A percentile compares a stretch with the other conserved stretches of the same genome.
These are phyloP conservation scores for Melolontha melolontha DNA, from an alignment of 2,888 invertebrate genomes.

Conservation along the genomic window DNA sequence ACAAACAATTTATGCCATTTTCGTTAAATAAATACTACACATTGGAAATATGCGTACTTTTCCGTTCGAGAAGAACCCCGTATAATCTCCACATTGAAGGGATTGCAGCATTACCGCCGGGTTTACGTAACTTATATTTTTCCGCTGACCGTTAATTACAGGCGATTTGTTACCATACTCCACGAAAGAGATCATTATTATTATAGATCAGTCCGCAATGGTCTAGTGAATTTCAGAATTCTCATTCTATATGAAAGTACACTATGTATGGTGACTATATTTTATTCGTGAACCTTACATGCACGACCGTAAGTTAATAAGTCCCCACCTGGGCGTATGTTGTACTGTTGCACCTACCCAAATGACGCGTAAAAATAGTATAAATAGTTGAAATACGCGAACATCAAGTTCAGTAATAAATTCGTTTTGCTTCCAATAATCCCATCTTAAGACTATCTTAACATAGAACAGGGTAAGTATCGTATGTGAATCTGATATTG, in stretches of 20 bases:
- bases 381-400: slow-evolving; percentile 37
- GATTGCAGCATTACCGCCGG: slow-evolving; percentile 14
- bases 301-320: slow-evolving; percentile 14
- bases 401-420: slow-evolving; percentile 41
- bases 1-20: too few relatives aligned
- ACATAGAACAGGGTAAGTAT: slow-evolving; percentile 9
- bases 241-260: slow-evolving; percentile 30
- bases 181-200: slow-evolving; percentile 23
- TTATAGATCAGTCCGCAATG: slow-evolving; percentile 36
- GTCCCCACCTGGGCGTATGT: slow-evolving; percentile 35
- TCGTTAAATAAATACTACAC: too few relatives aligned
- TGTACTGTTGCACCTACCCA: slow-evolving; percentile 23
- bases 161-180: slow-evolving; percentile 23
- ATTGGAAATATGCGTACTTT: too few relatives aligned
- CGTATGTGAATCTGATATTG: background rate
- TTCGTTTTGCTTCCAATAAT: slow-evolving; percentile 27
- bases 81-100: background rate
- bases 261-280: slow-evolving; percentile 1
- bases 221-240: slow-evolving; percentile 35
- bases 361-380: slow-evolving; percentile 41
- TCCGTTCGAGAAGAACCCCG: too few relatives aligned
- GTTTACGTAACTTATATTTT: slow-evolving; percentile 32
- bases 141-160: slow-evolving; percentile 32
- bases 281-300: slow-evolving; percentile 2
- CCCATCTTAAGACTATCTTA: background rate